Base-by-base conservation (phyloP, 2,888 invertebrate species). In the Corbicula japonica region DNA sequence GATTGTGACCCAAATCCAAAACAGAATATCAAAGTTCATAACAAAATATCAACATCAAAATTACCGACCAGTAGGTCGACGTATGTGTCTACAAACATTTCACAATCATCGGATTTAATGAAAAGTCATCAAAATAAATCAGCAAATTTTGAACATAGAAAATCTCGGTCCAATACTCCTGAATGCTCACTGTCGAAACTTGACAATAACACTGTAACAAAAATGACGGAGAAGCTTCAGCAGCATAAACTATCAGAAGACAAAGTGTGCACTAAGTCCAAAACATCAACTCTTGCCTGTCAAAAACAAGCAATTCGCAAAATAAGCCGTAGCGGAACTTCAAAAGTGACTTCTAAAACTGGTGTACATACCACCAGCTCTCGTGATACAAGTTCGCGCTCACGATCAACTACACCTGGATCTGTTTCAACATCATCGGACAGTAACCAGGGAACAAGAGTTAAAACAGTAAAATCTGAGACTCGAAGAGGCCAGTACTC, bases 371-470 rank as follows among this genome's bases (percentile, higher is more conserved):
- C 12, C 5, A 58, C 34, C n/a, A 28, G 23, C 15, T 12, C 5
- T 6, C 35, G 54, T n/a, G 52, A 66, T 21, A 30, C 54, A 5
- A 54, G n/a, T 15, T 41, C 38, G 4, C 48, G 50, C 10, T 63
- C 63, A 2, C 38, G 54, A n/a, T 66, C 66, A 18, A 30, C 38
- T 15, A 66, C 66, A 8, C 66, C 66, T 5, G 41, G 52, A 2
- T n/a, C n/a, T n/a, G 6, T 10, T 4, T 10, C 28, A 26, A 28
- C 28, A 2, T 10, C 32, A 18, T 54, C 30, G 18, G 12, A n/a
- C n/a, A 54, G 32, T 10, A 30, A 28, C 32, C 10, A 2, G 15
- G n/a, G 32, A n/a, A 30, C 10, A 3, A 54, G 18, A 54, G 10
- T 18, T 54, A 6, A n/a, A n/a, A n/a, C n/a, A n/a, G n/a, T n/a